phyloP scores from a whole-genome alignment of 30 jellyfish, hydroid and myxozoan genomes.

The Aurelia aurita complex sp. Pacific region DNA sequence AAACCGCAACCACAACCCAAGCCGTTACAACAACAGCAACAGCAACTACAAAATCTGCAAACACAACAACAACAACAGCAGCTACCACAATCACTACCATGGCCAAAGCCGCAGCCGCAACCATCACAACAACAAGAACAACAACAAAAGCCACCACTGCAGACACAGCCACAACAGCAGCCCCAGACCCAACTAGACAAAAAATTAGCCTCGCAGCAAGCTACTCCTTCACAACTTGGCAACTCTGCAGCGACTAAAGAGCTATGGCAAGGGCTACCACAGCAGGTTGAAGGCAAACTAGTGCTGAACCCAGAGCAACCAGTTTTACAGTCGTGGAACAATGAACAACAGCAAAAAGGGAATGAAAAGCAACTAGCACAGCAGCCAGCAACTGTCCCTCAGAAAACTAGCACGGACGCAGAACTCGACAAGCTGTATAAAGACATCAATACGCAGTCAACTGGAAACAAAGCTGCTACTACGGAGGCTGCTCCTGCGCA shows the following conservation, averaged over 20 bases:
- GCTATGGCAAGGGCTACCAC: slow-evolving; percentile 44
- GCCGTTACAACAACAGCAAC: slow-evolving; percentile 19
- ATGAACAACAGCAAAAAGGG: slow-evolving; percentile 39
- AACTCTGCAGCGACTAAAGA: neutral
- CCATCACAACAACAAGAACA: neutral
- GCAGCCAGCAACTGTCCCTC: neutral
- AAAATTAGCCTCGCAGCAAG: neutral
- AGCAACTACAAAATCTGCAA: slow-evolving; percentile 6
- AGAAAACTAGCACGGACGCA: slow-evolving; percentile 2
- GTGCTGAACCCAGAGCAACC: slow-evolving; percentile 45
- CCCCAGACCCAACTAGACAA: neutral
- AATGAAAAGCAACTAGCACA: slow-evolving; percentile 80
- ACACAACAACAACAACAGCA: slow-evolving; percentile 27
- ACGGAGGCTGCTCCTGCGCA: slow-evolving; percentile 15
- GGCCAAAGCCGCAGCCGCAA: neutral
- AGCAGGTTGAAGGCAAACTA: slow-evolving; percentile 60
- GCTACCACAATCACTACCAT: neutral
- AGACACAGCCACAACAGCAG: neutral
- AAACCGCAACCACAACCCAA: neutral
- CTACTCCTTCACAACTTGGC: too few relatives aligned
- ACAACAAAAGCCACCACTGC: neutral
- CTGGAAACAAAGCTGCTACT: neutral
- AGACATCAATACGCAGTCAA: slow-evolving; percentile 15
- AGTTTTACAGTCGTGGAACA: neutral
- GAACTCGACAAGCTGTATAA: slow-evolving; percentile 35